A percentile compares a stretch with the other conserved stretches of the same genome.
These are phyloP conservation scores for Clinocottus analis DNA, from an alignment of 2,113 vertebrate species.

Conservation along the genomic window DNA sequence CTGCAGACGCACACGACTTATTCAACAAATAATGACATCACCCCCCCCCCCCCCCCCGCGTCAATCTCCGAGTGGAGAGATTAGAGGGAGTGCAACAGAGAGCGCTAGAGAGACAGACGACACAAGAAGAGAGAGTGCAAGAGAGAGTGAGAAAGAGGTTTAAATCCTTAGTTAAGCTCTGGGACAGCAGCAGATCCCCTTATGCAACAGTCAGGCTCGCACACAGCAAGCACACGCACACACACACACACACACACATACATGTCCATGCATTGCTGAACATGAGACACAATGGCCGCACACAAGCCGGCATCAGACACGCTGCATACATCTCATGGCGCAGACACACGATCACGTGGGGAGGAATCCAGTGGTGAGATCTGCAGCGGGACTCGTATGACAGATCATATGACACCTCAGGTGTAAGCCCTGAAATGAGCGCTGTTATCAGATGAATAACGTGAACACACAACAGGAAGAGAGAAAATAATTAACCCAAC, in stretches of 20 bases:
- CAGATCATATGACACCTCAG: background rate
- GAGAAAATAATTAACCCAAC: too few relatives aligned
- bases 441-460: background rate
- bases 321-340: background rate
- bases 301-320: background rate
- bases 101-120: conserved; percentile 46
- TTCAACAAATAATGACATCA: conserved; percentile 67
- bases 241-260: conserved; percentile 25
- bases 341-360: background rate
- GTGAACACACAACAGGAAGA: too few relatives aligned
- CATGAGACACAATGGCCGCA: conserved; percentile 52
- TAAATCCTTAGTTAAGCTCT: conserved; percentile 80
- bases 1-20: conserved; percentile 46
- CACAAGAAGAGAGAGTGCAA: conserved; percentile 50
- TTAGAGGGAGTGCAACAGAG: conserved; percentile 55
- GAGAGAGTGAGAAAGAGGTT: conserved; percentile 68
- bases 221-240: conserved; percentile 27
- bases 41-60: background rate
- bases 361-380: background rate
- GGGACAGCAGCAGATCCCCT: conserved; percentile 81
- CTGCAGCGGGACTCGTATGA: background rate
- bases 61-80: conserved; percentile 62
- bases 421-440: background rate
- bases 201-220: conserved; percentile 76
- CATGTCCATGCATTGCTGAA: conserved; percentile 52